phyloP scores from a whole-genome alignment of 2,113 vertebrate genomes.

The Thinocorus orbignyianus region DNA sequence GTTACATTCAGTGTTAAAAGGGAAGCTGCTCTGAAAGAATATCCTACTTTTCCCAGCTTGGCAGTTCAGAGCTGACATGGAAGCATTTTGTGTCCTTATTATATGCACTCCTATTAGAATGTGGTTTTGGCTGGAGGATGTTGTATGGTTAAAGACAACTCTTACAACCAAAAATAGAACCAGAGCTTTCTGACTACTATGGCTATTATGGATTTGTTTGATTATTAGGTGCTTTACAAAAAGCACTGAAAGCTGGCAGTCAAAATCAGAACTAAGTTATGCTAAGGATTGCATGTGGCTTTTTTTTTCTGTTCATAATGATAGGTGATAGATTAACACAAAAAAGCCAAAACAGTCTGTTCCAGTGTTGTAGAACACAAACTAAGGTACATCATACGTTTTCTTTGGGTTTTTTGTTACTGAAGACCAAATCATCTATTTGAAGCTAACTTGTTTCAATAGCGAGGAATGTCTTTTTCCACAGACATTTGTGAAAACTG shows the following conservation, averaged over 20 bases:
- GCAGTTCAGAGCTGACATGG: not conserved
- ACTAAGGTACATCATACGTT: not conserved
- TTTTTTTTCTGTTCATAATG: not conserved
- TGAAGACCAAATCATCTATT: not conserved
- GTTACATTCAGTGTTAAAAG: not conserved
- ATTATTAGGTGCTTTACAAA: slow-evolving; percentile 16
- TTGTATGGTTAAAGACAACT: not conserved
- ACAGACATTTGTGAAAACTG: not conserved
- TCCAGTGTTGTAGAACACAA: not conserved
- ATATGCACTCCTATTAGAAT: not conserved
- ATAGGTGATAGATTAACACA: not conserved
- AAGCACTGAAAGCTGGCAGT: not conserved
- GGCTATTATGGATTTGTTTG: not conserved
- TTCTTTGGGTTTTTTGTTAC: not conserved
- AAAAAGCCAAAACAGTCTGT: not conserved
- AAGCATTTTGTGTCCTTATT: not conserved
- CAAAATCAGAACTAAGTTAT: not conserved
- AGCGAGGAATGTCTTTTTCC: not conserved
- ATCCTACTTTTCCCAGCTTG: not conserved
- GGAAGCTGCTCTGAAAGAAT: not conserved
- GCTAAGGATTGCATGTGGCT: not conserved
- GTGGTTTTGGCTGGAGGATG: slow-evolving; percentile 17
- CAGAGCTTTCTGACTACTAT: not conserved
- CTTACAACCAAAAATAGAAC: not conserved
- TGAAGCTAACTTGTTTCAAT: not conserved